Evolutionary conservation across 2,797 vertebrate species (phyloP), one percentile per base, ranked within the genome.

Genomic region (Sardinella longiceps): DNA sequence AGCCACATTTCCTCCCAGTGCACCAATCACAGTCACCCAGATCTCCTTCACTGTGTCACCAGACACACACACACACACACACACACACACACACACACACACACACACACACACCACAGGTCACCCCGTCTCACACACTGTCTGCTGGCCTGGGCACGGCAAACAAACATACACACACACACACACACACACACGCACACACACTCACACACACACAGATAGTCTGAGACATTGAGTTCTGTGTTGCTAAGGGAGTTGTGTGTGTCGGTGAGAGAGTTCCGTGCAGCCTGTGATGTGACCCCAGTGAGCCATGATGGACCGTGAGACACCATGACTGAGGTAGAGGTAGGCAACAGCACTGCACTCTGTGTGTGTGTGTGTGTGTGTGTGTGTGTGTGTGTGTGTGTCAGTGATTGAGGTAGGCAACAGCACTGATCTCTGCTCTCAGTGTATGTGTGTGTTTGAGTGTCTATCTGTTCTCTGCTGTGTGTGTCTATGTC

Each of bases 251-350:
- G n/a, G n/a, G n/a, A n/a, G n/a, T n/a, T n/a, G n/a, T n/a, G n/a
- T n/a, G n/a, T n/a, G 66, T 37, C 3, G 12, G 33, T 37, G 30
- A n/a, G 7, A 63, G 58, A 25, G 58, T 11, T 12, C 6, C 28
- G n/a, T 63, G 3, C 0, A 5, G 28, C 0, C 4, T 70, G 63
- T 33, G 63, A 70, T 70, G 63, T 70, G 66, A 70, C 66, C 86
- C 66, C 28, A 33, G 10, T 45, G 39, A 46, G 80, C 63, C 43
- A 30, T 77, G 63, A 53, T 46, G 82, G 83, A 43, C 39, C 50
- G 37, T 77, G 63, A 82, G 7, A 11, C 77, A 56, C 23, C 39
- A 45, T 82, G 83, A 86, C 14, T 30, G 15, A 53, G 83, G 85
- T 74, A 74, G 33, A n/a, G n/a, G n/a, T n/a, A n/a, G n/a, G n/a